Conservation (phyloP, 2,113 vertebrate species). For the Eudyptes chrysolophus region DNA sequence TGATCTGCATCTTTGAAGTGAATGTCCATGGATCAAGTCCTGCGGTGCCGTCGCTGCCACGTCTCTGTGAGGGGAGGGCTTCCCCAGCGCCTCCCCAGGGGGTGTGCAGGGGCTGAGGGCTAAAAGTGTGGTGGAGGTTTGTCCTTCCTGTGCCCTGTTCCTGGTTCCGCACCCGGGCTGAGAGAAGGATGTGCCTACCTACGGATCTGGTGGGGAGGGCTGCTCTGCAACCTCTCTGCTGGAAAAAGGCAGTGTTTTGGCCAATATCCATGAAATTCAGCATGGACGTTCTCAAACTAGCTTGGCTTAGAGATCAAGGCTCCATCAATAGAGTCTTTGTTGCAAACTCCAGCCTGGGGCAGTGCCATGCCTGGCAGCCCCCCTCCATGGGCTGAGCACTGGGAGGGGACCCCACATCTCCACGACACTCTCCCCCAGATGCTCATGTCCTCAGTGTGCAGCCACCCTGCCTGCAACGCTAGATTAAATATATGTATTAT, state of each 20-base stretch:
- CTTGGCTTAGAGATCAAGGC: not conserved
- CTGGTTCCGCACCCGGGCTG: fast-evolving
- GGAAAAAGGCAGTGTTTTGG: not conserved
- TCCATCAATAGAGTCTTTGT: not conserved
- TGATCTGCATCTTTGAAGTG: constrained; percentile 17
- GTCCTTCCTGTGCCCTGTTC: not conserved
- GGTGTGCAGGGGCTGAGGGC: not conserved
- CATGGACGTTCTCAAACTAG: not conserved
- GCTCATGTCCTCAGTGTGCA: not conserved
- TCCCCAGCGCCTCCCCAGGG: fast-evolving
- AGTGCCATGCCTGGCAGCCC: not conserved
- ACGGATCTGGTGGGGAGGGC: not conserved
- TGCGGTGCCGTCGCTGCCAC: fast-evolving
- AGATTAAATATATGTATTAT: not conserved
- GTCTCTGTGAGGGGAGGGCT: not conserved
- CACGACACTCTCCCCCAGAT: fast-evolving
- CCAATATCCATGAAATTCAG: not conserved
- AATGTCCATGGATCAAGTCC: not conserved
- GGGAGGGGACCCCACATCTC: not conserved
- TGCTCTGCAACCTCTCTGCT: not conserved
- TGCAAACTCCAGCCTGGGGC: not conserved
- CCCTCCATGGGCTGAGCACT: not conserved
- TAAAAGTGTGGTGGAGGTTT: not conserved
- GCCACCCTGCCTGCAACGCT: not conserved
- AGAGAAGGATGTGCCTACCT: not conserved